Conservation (phyloP, 2,113 vertebrate genomes). For the Hydrochoerus hydrochaeris region DNA sequence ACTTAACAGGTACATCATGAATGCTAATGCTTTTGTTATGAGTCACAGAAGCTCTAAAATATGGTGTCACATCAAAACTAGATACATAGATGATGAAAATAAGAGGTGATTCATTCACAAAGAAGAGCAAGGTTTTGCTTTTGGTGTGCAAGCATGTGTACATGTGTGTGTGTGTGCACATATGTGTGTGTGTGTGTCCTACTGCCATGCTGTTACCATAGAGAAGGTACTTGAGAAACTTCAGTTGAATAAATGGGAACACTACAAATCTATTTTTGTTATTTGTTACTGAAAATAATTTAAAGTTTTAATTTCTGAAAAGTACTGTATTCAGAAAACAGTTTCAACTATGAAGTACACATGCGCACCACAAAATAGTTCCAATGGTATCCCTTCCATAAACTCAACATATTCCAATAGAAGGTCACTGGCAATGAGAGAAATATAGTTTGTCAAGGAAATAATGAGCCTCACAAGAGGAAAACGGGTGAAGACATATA, state of each 20-base stretch:
- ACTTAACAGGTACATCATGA: background rate
- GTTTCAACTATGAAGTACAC: background rate
- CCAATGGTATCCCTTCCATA: background rate
- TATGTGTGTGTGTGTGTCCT: no score
- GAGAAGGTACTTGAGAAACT: background rate
- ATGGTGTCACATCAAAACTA: constrained; percentile 6
- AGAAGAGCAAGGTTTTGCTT: background rate
- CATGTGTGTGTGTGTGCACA: no score
- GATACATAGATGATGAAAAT: background rate
- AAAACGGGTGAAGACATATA: no score
- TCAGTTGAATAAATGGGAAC: background rate
- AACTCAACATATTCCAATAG: background rate
- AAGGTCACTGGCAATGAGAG: background rate
- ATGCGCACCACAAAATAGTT: background rate
- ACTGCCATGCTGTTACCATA: background rate
- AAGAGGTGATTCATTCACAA: background rate
- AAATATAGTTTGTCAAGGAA: no score
- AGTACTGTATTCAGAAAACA: background rate
- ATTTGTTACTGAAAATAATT: background rate
- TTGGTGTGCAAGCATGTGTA: background rate
- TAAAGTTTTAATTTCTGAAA: background rate
- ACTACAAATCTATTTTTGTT: background rate
- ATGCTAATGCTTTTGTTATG: background rate
- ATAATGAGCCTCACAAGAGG: no score
- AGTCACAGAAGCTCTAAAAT: background rate